Percentiles rank a stretch among this genome's conserved stretches.
Evolutionary conservation across 2,888 invertebrate genomes (phyloP).

Genomic region (Drosophila formosana): DNA sequence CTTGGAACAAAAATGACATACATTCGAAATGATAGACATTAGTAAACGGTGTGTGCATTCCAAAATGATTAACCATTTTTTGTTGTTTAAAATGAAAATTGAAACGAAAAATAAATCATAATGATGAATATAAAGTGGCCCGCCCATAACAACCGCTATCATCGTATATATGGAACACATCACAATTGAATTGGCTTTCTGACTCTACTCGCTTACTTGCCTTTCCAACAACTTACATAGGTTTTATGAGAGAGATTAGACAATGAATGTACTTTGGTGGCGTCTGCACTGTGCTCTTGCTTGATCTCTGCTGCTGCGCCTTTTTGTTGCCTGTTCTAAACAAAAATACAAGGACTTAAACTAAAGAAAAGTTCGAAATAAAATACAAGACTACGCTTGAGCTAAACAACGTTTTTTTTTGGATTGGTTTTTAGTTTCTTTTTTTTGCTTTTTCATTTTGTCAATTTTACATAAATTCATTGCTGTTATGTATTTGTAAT

Average conservation of each 20-base stretch:
- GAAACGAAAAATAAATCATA: slow-evolving; percentile 35
- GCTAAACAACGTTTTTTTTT: slow-evolving; percentile 50
- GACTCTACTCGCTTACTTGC: slow-evolving; percentile 60
- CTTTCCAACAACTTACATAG: slow-evolving; percentile 46
- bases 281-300: slow-evolving; percentile 38
- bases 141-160: slow-evolving; percentile 54
- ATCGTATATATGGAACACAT: slow-evolving; percentile 12
- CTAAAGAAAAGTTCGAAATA: slow-evolving; percentile 42
- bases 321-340: slow-evolving; percentile 41
- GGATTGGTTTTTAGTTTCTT: slow-evolving; percentile 32
- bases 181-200: slow-evolving; percentile 43
- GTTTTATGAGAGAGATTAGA: slow-evolving; percentile 7
- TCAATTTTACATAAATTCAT: slow-evolving; percentile 66
- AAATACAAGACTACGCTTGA: slow-evolving; percentile 52
- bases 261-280: slow-evolving; percentile 35
- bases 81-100: slow-evolving; percentile 45
- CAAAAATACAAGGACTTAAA: slow-evolving; percentile 43
- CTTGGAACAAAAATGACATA: slow-evolving; percentile 79
- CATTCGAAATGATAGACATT: slow-evolving; percentile 62
- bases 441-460: slow-evolving; percentile 29
- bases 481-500: slow-evolving; percentile 59
- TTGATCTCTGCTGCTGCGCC: slow-evolving; percentile 26
- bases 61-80: slow-evolving; percentile 41
- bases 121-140: slow-evolving; percentile 42
- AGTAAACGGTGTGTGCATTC: slow-evolving; percentile 43